phyloP scores from a whole-genome alignment of 2,888 invertebrate species.

The Zelleria hepariella region DNA sequence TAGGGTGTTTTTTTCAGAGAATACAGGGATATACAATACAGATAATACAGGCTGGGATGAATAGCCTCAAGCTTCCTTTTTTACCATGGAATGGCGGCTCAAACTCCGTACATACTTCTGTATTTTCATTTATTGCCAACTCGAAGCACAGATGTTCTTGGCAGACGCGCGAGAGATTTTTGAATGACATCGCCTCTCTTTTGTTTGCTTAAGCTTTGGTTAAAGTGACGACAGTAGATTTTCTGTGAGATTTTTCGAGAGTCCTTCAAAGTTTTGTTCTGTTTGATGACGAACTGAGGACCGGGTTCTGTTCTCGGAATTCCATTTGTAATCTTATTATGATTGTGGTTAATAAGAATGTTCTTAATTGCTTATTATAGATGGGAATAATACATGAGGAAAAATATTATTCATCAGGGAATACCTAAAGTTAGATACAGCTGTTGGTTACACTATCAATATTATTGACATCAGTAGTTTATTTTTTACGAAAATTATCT shows the following conservation, averaged over 20 bases:
- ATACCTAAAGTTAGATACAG: neutral
- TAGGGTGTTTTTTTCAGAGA: no score
- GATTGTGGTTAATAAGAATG: neutral
- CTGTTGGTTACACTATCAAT: no score
- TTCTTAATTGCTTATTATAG: neutral
- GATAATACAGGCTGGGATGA: no score
- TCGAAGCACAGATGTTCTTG: conserved; percentile 25
- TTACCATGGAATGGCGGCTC: no score
- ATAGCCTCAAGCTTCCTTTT: no score
- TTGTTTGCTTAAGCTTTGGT: conserved; percentile 11
- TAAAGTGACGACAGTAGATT: neutral
- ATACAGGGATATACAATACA: no score
- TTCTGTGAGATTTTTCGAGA: neutral
- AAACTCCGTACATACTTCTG: no score
- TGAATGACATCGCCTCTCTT: conserved; percentile 21
- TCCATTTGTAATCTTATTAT: neutral
- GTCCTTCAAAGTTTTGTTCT: neutral
- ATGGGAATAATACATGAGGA: neutral
- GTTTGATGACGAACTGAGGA: neutral
- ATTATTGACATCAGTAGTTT: no score
- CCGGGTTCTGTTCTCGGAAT: neutral
- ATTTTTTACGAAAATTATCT: no score
- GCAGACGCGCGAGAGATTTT: conserved; percentile 14
- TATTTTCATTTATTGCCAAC: conserved; percentile 11
- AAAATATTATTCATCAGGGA: neutral